A percentile compares a stretch with the other conserved stretches of the same genome.
Evolutionary conservation across 1,140 invertebrate species (phyloP).

Genomic region (Adelges cooleyi): DNA sequence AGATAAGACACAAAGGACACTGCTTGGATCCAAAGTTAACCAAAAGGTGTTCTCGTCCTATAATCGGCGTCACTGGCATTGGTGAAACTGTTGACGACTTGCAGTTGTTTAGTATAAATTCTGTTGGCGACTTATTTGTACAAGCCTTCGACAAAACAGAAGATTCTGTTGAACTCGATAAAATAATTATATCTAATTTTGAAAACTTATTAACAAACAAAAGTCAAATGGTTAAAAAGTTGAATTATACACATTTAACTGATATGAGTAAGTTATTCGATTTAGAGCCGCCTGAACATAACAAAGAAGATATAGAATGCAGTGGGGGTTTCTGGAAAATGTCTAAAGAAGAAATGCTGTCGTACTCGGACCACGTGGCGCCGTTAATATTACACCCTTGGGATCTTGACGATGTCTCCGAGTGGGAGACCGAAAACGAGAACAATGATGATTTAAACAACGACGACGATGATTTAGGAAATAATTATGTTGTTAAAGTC

Average conservation of each 20-base stretch:
- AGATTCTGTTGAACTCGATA: neutral
- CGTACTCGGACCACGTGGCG: neutral
- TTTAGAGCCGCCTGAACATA: neutral
- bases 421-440: slow-evolving; percentile 18
- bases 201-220: neutral
- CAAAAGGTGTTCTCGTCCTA: neutral
- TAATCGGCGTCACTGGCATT: neutral
- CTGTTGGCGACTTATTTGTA: slow-evolving; percentile 20
- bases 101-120: slow-evolving; percentile 5
- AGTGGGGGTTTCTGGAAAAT: neutral
- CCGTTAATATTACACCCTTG: slow-evolving; percentile 13
- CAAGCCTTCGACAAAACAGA: neutral
- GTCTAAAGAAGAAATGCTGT: slow-evolving; percentile 14
- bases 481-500: slow-evolving; percentile 2
- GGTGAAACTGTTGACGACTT: neutral
- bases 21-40: slow-evolving; percentile 7
- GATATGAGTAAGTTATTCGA: slow-evolving; percentile 12
- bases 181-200: too few species aligned
- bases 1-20: neutral
- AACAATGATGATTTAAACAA: neutral
- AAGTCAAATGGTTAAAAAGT: neutral
- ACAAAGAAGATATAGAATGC: neutral
- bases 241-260: neutral
- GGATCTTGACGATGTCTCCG: slow-evolving; percentile 6
- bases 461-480: neutral